Base-by-base conservation (phyloP, 2,888 invertebrate genomes). In the Xestia xanthographa region DNA sequence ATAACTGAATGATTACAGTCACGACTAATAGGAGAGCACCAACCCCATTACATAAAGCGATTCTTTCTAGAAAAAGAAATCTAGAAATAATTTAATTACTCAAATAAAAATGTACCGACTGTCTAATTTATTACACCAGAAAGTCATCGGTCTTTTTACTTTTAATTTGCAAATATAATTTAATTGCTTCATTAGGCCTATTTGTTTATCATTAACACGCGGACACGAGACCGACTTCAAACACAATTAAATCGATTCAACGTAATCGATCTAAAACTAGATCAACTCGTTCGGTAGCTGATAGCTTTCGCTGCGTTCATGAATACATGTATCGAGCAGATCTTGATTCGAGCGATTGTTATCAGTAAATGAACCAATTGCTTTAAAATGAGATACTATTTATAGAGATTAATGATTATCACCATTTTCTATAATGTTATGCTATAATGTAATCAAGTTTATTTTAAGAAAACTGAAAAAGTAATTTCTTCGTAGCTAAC, bases 261-360 rank as follows among this genome's bases (percentile, higher is more conserved):
- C 66, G 75, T 88, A 88, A 88, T 86, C 83, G 87, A 86, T 85
- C 86, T 73, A 41, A 84, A 89, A 86, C 87, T 88, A 82, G 90
- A 86, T 74, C 84, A 69, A 87, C 85, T 72, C 71, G 87, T 86
- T 82, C 83, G 71, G 85, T 83, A 86, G 83, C 79, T 69, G 74
- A 82, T 83, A 79, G 86, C 89, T 89, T 89, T 88, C 88, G 83
- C 87, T 87, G 56, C 77, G 56, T 75, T 85, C 76, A 84, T 76
- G 71, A 84, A 75, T 76, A 82, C 77, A 77, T 78, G 79, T 76
- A 86, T 76, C 78, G 70, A 76, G 62, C 34, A 66, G 65, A 79
- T 85, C 76, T 85, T 74, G 78, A 79, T 82, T 58, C 43, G 65
- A 75, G 70, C 26, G 84, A 84, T 86, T 75, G 75, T 79, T 74